Evolutionary conservation across 2,113 vertebrate species (phyloP).

Genomic region (Laticauda colubrina): DNA sequence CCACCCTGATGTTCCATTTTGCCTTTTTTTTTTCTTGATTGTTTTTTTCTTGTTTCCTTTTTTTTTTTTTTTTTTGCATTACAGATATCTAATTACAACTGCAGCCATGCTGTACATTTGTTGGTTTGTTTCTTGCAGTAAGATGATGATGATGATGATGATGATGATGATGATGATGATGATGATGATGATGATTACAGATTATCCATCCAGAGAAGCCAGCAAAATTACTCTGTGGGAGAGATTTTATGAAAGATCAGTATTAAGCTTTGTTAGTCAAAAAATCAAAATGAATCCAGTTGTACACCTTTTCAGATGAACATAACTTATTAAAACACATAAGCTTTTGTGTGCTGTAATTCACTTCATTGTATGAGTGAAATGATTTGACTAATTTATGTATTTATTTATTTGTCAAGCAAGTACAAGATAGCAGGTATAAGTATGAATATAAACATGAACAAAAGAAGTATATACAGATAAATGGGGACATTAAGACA

Average conservation of each 20-base stretch:
- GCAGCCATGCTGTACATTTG: background rate
- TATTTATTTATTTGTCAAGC: no score
- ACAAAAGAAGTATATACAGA: no score
- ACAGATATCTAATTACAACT: background rate
- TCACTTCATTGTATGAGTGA: background rate
- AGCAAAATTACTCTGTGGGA: background rate
- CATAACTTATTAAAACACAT: background rate
- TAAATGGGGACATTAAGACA: no score
- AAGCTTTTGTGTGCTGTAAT: background rate
- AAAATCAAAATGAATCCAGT: background rate
- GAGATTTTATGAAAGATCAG: background rate
- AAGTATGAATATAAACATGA: no score
- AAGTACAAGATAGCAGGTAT: no score
- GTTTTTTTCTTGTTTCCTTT: background rate
- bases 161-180: background rate
- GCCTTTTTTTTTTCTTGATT: background rate
- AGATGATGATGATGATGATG: background rate
- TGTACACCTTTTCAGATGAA: background rate
- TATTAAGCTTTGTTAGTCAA: background rate
- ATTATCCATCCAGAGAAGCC: background rate
- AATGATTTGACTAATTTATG: background rate
- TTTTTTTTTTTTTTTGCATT: background rate
- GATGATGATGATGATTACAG: background rate
- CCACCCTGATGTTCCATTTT: background rate
- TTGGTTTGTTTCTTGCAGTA: background rate